Conservation (phyloP, 2,888 invertebrate genomes). For the Cheilosia impressa region DNA sequence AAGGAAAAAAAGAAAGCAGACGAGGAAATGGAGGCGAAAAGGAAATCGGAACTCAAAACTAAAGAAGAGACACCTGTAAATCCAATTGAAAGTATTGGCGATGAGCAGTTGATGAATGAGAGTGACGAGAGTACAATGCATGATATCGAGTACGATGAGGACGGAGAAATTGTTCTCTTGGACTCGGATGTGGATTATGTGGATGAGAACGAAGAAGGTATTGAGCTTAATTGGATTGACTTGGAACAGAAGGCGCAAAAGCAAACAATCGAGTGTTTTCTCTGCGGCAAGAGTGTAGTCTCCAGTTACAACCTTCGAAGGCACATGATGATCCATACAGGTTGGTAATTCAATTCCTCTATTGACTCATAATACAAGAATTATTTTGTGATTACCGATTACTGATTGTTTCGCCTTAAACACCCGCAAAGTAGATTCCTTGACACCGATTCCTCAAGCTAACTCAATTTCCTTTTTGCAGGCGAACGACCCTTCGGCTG, state of each 20-base stretch:
- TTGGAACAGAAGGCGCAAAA: constrained; percentile 80
- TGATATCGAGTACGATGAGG: constrained; percentile 72
- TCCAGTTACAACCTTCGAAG: constrained; percentile 82
- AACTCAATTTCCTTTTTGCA: constrained; percentile 50
- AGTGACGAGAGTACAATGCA: constrained; percentile 68
- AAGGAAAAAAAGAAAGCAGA: constrained; percentile 76
- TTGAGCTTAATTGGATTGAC: constrained; percentile 78
- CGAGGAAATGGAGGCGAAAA: constrained; percentile 45
- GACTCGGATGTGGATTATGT: constrained; percentile 75
- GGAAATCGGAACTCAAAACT: constrained; percentile 50
- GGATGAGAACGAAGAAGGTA: constrained; percentile 76
- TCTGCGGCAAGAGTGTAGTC: constrained; percentile 82
- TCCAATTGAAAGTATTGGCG: constrained; percentile 6
- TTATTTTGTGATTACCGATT: too few species aligned
- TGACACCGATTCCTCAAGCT: not conserved
- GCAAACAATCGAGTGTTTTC: constrained; percentile 80
- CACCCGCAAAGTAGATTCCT: too few species aligned
- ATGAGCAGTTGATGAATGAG: constrained; percentile 32
- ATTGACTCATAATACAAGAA: not conserved
- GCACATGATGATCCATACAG: constrained; percentile 84
- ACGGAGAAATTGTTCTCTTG: constrained; percentile 73
- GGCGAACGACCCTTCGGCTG: constrained; percentile 83
- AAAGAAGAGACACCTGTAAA: constrained; percentile 33
- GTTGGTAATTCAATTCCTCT: constrained; percentile 73
- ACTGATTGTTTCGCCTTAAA: too few species aligned